These are phyloP conservation scores for Nemapogon koenigi DNA, from an alignment of 2,888 invertebrate genomes.

Conservation along the genomic window DNA sequence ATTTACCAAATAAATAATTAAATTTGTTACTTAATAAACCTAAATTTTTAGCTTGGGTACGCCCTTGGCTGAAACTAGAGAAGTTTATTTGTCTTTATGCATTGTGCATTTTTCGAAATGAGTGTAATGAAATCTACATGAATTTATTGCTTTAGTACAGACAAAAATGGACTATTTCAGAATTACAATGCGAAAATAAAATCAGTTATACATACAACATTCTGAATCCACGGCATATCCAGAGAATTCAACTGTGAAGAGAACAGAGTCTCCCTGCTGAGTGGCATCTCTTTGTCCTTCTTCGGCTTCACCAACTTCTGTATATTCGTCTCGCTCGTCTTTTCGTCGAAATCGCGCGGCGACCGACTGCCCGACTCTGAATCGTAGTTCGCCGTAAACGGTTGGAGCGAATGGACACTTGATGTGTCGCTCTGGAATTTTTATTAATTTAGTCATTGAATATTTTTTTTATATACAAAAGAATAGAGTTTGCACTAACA, in stretches of 20 bases:
- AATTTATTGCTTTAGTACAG: too few relatives aligned
- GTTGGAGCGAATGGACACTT: conserved; percentile 36
- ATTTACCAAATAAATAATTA: too few relatives aligned
- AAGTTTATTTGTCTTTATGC: too few relatives aligned
- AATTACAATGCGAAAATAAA: too few relatives aligned
- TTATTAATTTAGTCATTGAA: neutral
- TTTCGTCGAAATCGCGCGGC: conserved; percentile 11
- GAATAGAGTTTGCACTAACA: neutral
- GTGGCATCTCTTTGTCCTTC: conserved; percentile 22
- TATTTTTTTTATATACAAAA: neutral
- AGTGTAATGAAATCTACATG: too few relatives aligned
- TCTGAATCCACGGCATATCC: conserved; percentile 40
- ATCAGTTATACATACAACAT: too few relatives aligned
- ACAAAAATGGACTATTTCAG: too few relatives aligned
- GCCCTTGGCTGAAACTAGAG: too few relatives aligned
- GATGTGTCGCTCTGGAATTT: conserved; percentile 40
- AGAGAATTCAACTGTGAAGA: conserved; percentile 36
- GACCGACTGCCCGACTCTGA: conserved; percentile 41
- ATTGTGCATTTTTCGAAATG: too few relatives aligned
- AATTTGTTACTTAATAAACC: too few relatives aligned
- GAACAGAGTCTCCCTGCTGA: conserved; percentile 34
- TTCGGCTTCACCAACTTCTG: conserved; percentile 14
- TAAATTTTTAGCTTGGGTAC: too few relatives aligned
- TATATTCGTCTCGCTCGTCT: neutral
- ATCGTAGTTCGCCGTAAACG: conserved; percentile 31